Base-by-base conservation (phyloP, 2,113 vertebrate genomes). In the Hystrix brachyura region DNA sequence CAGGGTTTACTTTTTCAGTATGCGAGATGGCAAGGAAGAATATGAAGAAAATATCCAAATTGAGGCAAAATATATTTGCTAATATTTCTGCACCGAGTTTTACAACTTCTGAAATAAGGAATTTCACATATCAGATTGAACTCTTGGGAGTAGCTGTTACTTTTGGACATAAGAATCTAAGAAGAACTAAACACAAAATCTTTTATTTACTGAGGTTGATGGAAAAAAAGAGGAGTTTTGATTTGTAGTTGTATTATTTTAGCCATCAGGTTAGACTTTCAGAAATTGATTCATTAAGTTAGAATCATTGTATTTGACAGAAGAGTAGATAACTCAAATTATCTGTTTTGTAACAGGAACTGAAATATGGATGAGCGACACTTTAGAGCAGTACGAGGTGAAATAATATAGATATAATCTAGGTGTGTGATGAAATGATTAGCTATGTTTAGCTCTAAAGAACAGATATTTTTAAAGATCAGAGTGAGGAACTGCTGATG, bases 61-160 rank as follows among this genome's bases (percentile, higher is more conserved):
- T 94, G 79, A 67, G 43, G 94, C 6, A 96, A 91, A 87, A 88
- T 94, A 92, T 69, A 85, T 87, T 95, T 53, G 84, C 18, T 94
- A 71, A 78, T 81, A 94, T 83, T 72, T 94, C 60, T 76, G 25
- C 8, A 67, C 6, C 38, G 48, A 94, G 71, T 59, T 95, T 88
- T 92, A 87, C 14, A 82, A 64, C n/a, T 90, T 85, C 25, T 67
- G 29, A 95, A 96, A 78, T 71, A 80, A 90, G 71, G 5, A 87
- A 92, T 88, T 87, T 90, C 53, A 83, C 21, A 67, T 6, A 90
- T 87, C 48, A 87, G 27, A 89, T 76, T 87, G 86, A 65, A 12
- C 13, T 46, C 14, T 91, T 48, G 25, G 34, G 87, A 84, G 38
- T 74, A 72, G 69, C 13, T 76, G 23, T 64, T 97, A 64, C 5